Conservation (phyloP, 1,140 invertebrate species). For the Heliconius congener region DNA sequence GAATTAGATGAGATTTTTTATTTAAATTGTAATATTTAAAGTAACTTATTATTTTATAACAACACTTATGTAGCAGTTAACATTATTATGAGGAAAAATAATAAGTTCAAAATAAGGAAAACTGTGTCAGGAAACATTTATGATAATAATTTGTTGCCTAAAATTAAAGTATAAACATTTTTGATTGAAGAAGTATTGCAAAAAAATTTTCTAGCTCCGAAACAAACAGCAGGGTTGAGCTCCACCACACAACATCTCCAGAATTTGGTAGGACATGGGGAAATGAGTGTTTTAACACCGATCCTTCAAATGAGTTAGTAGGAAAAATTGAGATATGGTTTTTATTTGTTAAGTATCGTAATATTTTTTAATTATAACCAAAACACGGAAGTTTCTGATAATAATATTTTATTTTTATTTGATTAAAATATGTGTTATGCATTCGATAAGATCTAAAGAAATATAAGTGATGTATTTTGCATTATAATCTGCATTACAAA, state of each 20-base stretch:
- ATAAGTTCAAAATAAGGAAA: slow-evolving; percentile 6
- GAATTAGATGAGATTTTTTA: background rate
- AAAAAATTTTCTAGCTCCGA: too few species aligned
- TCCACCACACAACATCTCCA: background rate
- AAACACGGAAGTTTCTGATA: slow-evolving; percentile 4
- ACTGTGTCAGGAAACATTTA: background rate
- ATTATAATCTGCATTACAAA: background rate
- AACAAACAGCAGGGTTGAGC: background rate
- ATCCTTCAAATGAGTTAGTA: too few species aligned
- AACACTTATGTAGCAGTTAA: background rate
- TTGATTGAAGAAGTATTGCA: too few species aligned
- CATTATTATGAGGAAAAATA: background rate
- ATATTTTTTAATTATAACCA: background rate
- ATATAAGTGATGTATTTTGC: background rate
- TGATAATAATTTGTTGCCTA: background rate
- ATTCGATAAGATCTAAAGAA: background rate
- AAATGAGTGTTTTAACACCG: too few species aligned
- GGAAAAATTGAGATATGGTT: too few species aligned
- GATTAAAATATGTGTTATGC: background rate
- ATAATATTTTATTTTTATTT: background rate
- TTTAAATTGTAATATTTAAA: background rate
- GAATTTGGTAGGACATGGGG: background rate
- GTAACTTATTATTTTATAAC: background rate
- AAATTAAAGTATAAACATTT: background rate
- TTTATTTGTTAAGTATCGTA: background rate